These are phyloP conservation scores for Paramisgurnus dabryanus DNA, from an alignment of 2,113 vertebrate species.

Conservation along the genomic window DNA sequence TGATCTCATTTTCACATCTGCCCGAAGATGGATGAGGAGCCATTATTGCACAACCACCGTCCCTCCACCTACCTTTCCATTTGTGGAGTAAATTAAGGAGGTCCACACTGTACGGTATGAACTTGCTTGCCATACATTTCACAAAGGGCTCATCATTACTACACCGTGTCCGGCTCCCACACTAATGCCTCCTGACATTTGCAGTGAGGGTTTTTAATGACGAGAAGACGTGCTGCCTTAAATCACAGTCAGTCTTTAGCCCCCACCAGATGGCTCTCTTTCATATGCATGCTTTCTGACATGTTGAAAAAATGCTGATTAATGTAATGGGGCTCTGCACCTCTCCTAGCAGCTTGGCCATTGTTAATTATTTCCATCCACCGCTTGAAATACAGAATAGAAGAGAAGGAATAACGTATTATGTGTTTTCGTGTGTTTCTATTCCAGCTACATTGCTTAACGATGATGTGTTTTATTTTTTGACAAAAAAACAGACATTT, in stretches of 20 bases:
- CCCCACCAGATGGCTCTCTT: constrained; percentile 62
- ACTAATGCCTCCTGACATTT: constrained; percentile 45
- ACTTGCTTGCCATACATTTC: constrained; percentile 4
- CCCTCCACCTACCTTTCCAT: constrained; percentile 33
- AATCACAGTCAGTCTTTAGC: constrained; percentile 39
- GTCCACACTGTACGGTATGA: constrained; percentile 7
- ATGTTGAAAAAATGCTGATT: constrained; percentile 57
- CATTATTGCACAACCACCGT: constrained; percentile 40
- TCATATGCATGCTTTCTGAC: constrained; percentile 49
- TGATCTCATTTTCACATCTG: constrained; percentile 43
- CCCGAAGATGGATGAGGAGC: constrained; percentile 49
- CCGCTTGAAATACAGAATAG: constrained; percentile 18
- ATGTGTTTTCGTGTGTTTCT: neutral
- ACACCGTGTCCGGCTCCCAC: constrained; percentile 19
- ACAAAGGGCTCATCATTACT: constrained; percentile 28
- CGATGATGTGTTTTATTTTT: no score
- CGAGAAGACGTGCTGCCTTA: constrained; percentile 33
- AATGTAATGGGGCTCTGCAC: constrained; percentile 52
- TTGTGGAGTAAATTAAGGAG: constrained; percentile 42
- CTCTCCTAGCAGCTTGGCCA: constrained; percentile 28
- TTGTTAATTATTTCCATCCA: constrained; percentile 54
- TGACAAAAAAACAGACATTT: no score
- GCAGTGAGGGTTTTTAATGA: constrained; percentile 36
- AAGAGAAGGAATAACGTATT: neutral
- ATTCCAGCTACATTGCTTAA: neutral